Base-by-base conservation (phyloP, 2,888 invertebrate species). In the Helicoverpa assulta region DNA sequence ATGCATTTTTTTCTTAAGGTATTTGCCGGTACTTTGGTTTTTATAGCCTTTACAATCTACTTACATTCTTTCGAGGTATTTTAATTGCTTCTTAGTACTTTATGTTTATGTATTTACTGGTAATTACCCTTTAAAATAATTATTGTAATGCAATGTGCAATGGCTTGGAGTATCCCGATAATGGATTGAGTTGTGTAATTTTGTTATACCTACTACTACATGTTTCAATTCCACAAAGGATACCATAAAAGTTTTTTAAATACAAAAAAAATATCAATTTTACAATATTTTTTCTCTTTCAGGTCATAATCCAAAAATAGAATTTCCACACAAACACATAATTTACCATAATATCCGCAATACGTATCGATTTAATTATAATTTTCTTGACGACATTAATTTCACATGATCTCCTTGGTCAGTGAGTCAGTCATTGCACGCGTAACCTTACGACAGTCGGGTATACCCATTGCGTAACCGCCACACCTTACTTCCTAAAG, bases 401-500 rank as follows among this genome's bases (percentile, higher is more conserved):
- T 51, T 50, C 43, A 50, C 54, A 18, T 33, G 21, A 4, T 54
- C 40, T 47, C 70, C 76, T 81, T 70, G 60, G 5, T 54, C 14
- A 18, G 59, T 47, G 63, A 54, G 6, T 54, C 14, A 18, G 53
- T 47, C 70, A 54, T 47, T 19, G 47, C 51, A 33, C 19, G 52
- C 43, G 33, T 53, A 55, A 81, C 53, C 12, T 65, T 60, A 81
- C 63, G 67, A 66, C 55, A 84, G 70, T 68, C 56, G 54, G 54
- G 80, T 73, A 73, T 76, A 73, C 16, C 26, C 29, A 51, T 81
- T 74, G 64, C 79, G 70, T 70, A 81, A 85, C 56, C 57, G 59
- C 64, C 69, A 83, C 83, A 73, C 86, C 80, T 82, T 37, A 83
- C 79, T 87, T 86, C 87, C 86, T 86, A 78, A 26, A 75, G 59